phyloP scores from a whole-genome alignment of 2,888 invertebrate genomes.

The Ischnura elegans region DNA sequence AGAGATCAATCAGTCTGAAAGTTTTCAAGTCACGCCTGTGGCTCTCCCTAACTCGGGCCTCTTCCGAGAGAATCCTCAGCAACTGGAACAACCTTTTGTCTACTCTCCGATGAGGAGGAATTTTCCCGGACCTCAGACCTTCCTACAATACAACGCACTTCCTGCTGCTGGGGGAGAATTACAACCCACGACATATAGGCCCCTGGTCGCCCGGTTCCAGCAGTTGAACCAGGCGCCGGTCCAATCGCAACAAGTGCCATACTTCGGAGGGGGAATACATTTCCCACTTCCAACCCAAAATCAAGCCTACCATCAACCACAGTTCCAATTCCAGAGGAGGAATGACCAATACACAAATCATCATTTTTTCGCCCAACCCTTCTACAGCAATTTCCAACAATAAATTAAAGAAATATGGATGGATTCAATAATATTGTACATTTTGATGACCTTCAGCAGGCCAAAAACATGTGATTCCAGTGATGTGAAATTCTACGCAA shows the following conservation, averaged over 20 bases:
- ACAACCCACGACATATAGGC: constrained; percentile 56
- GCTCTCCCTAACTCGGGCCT: constrained; percentile 12
- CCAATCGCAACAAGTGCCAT: constrained; percentile 62
- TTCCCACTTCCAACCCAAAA: constrained; percentile 65
- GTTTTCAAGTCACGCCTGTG: constrained; percentile 37
- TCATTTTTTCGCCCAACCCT: constrained; percentile 41
- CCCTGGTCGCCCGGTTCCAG: constrained; percentile 32
- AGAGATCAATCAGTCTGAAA: constrained; percentile 59
- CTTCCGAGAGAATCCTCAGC: not conserved
- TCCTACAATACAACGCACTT: constrained; percentile 37
- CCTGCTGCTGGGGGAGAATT: constrained; percentile 47
- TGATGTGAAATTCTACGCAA: constrained; percentile 22
- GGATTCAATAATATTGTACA: not conserved
- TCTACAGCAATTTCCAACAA: constrained; percentile 46
- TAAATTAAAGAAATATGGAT: not conserved
- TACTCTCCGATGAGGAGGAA: constrained; percentile 61
- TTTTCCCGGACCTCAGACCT: constrained; percentile 45
- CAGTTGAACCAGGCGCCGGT: constrained; percentile 39
- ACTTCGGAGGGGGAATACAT: constrained; percentile 47
- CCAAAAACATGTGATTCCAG: constrained; percentile 44
- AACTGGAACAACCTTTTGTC: constrained; percentile 36
- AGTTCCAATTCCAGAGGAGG: constrained; percentile 65
- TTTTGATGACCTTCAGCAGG: constrained; percentile 5
- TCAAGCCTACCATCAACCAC: constrained; percentile 66
- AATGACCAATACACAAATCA: constrained; percentile 63